These are phyloP conservation scores for Cydia amplana DNA, from an alignment of 1,140 invertebrate species.

Conservation along the genomic window DNA sequence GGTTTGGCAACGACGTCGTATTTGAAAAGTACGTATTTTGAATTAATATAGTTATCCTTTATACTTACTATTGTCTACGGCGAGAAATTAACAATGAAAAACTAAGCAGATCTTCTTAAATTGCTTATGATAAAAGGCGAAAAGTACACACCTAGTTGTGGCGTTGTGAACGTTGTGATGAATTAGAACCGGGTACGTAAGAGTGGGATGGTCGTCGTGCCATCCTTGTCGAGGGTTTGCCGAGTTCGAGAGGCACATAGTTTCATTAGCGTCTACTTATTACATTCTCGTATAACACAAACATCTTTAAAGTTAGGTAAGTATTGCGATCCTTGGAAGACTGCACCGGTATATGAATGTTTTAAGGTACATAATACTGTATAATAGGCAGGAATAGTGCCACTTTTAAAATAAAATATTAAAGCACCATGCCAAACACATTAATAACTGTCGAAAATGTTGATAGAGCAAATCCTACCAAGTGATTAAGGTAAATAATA, in stretches of 20 bases:
- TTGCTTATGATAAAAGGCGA: slow-evolving; percentile 26
- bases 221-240: slow-evolving; percentile 17
- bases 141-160: slow-evolving; percentile 25
- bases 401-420: slow-evolving; percentile 67
- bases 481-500: slow-evolving; percentile 14
- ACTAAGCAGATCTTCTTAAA: slow-evolving; percentile 8
- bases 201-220: slow-evolving; percentile 7
- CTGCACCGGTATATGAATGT: slow-evolving; percentile 63
- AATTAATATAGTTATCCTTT: slow-evolving; percentile 25
- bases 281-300: slow-evolving; percentile 8
- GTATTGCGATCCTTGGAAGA: slow-evolving; percentile 69
- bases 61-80: slow-evolving; percentile 30
- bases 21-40: slow-evolving; percentile 47
- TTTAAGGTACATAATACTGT: slow-evolving; percentile 71
- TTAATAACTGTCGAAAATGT: slow-evolving; percentile 54
- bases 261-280: slow-evolving; percentile 28
- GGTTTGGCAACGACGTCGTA: slow-evolving; percentile 74
- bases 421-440: slow-evolving; percentile 75
- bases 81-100: slow-evolving; percentile 6
- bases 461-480: slow-evolving; percentile 42
- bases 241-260: slow-evolving; percentile 16
- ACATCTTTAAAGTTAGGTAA: slow-evolving; percentile 38
- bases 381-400: slow-evolving; percentile 56
- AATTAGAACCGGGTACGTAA: slow-evolving; percentile 13
- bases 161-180: slow-evolving; percentile 20